Base-by-base conservation (phyloP, 2,888 invertebrate genomes). In the Cancer borealis region DNA sequence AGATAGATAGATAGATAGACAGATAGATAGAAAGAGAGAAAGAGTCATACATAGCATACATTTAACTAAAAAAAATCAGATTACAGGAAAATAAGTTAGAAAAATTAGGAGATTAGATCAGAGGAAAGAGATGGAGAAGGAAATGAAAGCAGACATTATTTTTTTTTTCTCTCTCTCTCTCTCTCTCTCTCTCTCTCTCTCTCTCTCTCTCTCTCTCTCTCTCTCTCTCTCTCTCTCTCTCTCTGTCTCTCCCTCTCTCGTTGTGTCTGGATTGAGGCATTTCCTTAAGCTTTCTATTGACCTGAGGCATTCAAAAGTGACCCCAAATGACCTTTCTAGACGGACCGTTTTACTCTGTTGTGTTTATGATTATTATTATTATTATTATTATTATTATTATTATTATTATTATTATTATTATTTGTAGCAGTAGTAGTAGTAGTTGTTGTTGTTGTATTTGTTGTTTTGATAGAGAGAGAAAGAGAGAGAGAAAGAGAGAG, bases 11-110 rank as follows among this genome's bases (percentile, higher is more conserved):
- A 66, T 17, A 66, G 66, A 66, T 17, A 66, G 66, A 66, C 21
- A 66, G 66, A 66, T 17, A 66, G 66, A 66, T 17, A 66, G 66
- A 66, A n/a, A 66, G 66, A 66, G 66, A 66, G 66, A 66, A n/a
- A 66, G 66, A 66, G 66, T 54, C 54, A 54, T 54, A 54, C 14
- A 10, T 54, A 66, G 66, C n/a, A 17, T 66, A 66, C 66, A 66
- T 54, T 54, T 54, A 54, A 6, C 8, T 14, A 12, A 66, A 66
- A 14, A 66, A 66, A 66, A 17, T 5, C 8, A 54, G 54, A 54
- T 54, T 54, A n/a, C 66, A 66, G n/a, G 5, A 66, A 66, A n/a
- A n/a, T 1, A 66, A 66, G n/a, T 54, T 66, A 66, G 54, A 54
- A 54, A 54, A 54, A 54, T 8, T 8, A 54, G 54, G 12, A 54